phyloP scores from a whole-genome alignment of 2,888 invertebrate genomes.

The Ypsolopha sequella region DNA sequence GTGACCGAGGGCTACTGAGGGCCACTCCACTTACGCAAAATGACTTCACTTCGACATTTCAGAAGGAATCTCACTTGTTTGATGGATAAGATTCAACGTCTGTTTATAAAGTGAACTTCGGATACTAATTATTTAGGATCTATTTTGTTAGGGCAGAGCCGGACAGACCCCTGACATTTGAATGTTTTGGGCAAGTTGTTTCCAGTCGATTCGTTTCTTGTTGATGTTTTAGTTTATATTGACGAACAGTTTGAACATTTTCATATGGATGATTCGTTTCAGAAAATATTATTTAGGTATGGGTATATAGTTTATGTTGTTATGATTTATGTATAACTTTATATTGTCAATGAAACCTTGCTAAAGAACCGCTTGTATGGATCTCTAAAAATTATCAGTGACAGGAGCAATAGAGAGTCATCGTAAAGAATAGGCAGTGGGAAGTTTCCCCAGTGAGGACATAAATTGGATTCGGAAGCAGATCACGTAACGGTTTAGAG shows the following conservation, averaged over 20 bases:
- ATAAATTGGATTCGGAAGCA: slow-evolving; percentile 70
- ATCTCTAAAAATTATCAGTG: slow-evolving; percentile 14
- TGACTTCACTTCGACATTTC: not conserved
- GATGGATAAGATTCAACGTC: too few species aligned
- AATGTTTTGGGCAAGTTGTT: slow-evolving; percentile 41
- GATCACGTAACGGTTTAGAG: slow-evolving; percentile 71
- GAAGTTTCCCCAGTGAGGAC: slow-evolving; percentile 63
- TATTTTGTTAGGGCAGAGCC: slow-evolving; percentile 59
- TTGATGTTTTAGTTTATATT: slow-evolving; percentile 22
- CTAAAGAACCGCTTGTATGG: too few species aligned
- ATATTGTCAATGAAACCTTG: too few species aligned
- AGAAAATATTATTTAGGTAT: too few species aligned
- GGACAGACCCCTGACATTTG: slow-evolving; percentile 24
- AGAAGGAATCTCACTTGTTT: too few species aligned
- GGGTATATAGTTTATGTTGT: too few species aligned
- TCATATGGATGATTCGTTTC: not conserved
- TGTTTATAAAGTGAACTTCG: slow-evolving; percentile 13
- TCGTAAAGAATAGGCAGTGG: slow-evolving; percentile 62
- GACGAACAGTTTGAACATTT: not conserved
- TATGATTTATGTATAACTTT: too few species aligned
- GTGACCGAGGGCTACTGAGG: slow-evolving; percentile 34
- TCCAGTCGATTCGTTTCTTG: slow-evolving; percentile 31
- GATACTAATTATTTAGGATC: slow-evolving; percentile 51
- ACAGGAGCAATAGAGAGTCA: slow-evolving; percentile 28
- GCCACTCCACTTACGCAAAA: slow-evolving; percentile 1